Conservation (phyloP, 1,140 invertebrate genomes). For the Drosophila triauraria region DNA sequence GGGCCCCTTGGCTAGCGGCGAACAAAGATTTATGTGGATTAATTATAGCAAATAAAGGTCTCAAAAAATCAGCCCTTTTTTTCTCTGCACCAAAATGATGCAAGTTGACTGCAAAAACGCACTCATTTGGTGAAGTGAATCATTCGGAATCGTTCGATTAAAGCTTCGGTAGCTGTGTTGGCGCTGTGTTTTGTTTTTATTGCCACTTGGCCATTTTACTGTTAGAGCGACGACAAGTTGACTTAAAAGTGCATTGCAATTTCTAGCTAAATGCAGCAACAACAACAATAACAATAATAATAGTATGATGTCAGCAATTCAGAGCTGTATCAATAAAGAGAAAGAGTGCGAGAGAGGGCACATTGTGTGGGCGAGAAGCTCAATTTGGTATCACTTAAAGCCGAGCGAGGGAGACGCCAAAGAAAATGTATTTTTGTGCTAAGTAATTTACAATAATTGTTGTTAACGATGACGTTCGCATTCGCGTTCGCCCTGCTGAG, state of each 20-base stretch:
- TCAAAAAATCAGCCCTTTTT: neutral
- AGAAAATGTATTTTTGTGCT: constrained; percentile 30
- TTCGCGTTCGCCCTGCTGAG: constrained; percentile 24
- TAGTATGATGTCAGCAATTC: constrained; percentile 71
- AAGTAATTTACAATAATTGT: constrained; percentile 82
- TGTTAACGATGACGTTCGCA: constrained; percentile 61
- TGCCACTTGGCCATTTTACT: constrained; percentile 45
- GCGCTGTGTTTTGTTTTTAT: constrained; percentile 9
- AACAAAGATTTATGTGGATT: no score
- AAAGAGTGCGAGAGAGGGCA: constrained; percentile 7
- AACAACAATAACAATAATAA: constrained; percentile 31
- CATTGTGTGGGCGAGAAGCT: constrained; percentile 71
- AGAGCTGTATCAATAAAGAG: constrained; percentile 36
- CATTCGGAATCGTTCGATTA: constrained; percentile 40
- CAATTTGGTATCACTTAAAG: constrained; percentile 68
- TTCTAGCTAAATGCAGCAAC: constrained; percentile 56
- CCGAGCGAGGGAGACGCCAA: neutral
- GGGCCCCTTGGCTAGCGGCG: no score
- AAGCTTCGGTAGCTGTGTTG: constrained; percentile 16
- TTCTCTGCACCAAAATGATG: neutral
- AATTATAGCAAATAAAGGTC: no score
- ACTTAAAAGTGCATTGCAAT: constrained; percentile 75
- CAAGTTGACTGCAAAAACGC: neutral
- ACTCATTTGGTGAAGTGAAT: constrained; percentile 16
- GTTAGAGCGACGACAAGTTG: constrained; percentile 62